These are phyloP conservation scores for Rhimphoctona megacephalus DNA, from an alignment of 2,888 invertebrate genomes.

Conservation along the genomic window DNA sequence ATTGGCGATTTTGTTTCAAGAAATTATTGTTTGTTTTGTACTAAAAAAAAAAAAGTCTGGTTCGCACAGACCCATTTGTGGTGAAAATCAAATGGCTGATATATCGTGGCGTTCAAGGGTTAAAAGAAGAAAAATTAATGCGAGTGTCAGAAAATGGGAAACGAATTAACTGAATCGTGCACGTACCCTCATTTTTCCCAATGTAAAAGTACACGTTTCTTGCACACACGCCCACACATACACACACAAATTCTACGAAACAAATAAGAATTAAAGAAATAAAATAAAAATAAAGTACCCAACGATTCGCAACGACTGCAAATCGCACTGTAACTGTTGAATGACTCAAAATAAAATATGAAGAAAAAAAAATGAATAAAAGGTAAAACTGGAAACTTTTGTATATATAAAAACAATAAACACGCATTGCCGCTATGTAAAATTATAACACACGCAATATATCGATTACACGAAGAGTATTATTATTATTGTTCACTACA, in stretches of 20 bases:
- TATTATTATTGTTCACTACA: conserved; percentile 80
- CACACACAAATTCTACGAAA: conserved; percentile 6
- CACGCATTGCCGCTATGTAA: conserved; percentile 70
- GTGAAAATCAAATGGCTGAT: neutral
- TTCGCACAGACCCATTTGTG: neutral
- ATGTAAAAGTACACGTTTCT: conserved; percentile 46
- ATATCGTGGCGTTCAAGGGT: neutral
- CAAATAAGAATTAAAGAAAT: conserved; percentile 28
- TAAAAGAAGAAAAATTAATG: neutral
- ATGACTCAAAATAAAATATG: conserved; percentile 36
- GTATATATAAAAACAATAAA: conserved; percentile 69
- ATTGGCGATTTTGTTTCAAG: neutral
- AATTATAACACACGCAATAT: conserved; percentile 69
- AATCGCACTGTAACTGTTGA: conserved; percentile 49
- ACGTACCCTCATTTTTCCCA: conserved; percentile 58
- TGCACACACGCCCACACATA: neutral
- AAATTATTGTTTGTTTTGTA: neutral
- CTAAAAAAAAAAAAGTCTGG: neutral
- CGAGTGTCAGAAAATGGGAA: conserved; percentile 17
- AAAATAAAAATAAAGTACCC: neutral
- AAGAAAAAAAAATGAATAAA: conserved; percentile 34
- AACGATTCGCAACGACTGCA: conserved; percentile 27
- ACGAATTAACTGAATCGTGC: conserved; percentile 54
- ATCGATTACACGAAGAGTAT: conserved; percentile 66
- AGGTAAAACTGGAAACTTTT: conserved; percentile 60